Conservation (phyloP, 2,113 vertebrate genomes). For the Entomyzon cyanotis region DNA sequence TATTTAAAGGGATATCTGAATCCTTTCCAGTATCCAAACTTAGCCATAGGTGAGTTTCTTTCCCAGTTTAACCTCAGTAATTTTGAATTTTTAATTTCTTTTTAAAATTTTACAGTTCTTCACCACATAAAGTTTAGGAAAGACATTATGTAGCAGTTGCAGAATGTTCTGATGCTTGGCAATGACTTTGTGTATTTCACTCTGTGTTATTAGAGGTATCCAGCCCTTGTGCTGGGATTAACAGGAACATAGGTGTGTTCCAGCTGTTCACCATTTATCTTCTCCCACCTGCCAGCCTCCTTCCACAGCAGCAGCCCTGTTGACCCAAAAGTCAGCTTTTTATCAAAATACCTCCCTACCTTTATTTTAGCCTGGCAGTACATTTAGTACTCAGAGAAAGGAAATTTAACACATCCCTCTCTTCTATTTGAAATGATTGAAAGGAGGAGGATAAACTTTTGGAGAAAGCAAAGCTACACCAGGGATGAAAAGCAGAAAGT, state of each 20-base stretch:
- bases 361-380: not conserved
- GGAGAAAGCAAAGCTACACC: not conserved
- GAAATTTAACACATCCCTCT: not conserved
- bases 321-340: not conserved
- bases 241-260: not conserved
- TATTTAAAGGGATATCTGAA: conserved; percentile 32
- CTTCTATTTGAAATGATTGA: not conserved
- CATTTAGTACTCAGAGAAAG: not conserved
- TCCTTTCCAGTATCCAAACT: not conserved
- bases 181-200: not conserved
- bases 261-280: not conserved
- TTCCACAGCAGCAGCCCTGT: not conserved
- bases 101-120: not conserved
- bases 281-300: not conserved
- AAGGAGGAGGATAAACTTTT: not conserved
- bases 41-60: not conserved
- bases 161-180: not conserved
- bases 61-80: not conserved
- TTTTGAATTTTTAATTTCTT: not conserved
- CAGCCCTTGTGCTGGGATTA: not conserved
- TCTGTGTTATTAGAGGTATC: not conserved
- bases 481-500: not conserved
- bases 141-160: not conserved
- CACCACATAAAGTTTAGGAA: not conserved
- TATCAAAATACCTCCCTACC: not conserved